A percentile compares a stretch with the other conserved stretches of the same genome.
phyloP scores from a whole-genome alignment of 2,888 invertebrate genomes.

The Synanthedon myopaeformis region DNA sequence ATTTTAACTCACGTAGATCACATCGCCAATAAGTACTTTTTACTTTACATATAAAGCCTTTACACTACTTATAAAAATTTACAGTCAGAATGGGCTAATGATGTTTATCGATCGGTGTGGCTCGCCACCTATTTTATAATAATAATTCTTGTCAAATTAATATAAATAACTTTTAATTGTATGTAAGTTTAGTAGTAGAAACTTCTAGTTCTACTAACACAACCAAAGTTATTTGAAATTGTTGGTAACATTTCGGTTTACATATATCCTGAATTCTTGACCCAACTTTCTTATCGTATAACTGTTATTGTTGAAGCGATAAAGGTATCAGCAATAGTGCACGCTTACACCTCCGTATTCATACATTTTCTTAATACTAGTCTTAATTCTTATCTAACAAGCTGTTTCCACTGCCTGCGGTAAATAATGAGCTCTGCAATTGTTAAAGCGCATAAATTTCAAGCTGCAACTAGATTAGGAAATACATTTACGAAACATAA shows the following conservation, averaged over 20 bases:
- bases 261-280: conserved; percentile 38
- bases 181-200: conserved; percentile 17
- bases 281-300: conserved; percentile 45
- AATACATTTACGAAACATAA: too few species aligned
- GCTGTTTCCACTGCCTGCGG: not conserved
- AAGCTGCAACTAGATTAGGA: too few species aligned
- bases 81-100: too few species aligned
- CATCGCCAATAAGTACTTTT: too few species aligned
- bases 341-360: conserved; percentile 6
- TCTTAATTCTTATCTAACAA: not conserved
- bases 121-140: too few species aligned
- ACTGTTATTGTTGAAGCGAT: conserved; percentile 45
- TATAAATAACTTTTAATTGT: too few species aligned
- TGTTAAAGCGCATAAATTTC: too few species aligned
- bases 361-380: not conserved
- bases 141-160: too few species aligned
- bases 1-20: too few species aligned
- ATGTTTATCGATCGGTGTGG: too few species aligned
- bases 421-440: not conserved
- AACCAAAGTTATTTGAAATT: not conserved
- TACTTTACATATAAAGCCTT: too few species aligned
- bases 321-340: conserved; percentile 31
- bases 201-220: conserved; percentile 10
- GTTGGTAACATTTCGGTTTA: conserved; percentile 34
- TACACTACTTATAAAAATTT: too few species aligned